A percentile compares a stretch with the other conserved stretches of the same genome.
phyloP scores from a whole-genome alignment of 2,888 invertebrate genomes.

The Drosophila prolongata region DNA sequence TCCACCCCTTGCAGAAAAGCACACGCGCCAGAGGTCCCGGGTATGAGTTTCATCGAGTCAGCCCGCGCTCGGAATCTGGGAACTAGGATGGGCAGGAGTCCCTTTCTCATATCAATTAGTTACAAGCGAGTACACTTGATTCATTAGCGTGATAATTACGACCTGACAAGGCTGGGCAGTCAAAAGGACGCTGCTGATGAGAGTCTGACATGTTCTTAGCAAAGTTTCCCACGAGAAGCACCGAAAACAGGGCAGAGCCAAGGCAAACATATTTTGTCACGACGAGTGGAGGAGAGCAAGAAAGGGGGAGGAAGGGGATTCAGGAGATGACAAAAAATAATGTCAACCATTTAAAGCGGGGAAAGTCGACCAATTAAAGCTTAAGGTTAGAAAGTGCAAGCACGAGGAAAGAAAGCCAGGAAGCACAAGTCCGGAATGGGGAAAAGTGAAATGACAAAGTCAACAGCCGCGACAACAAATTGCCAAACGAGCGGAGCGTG shows the following conservation, averaged over 20 bases:
- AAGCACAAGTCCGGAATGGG: constrained; percentile 33
- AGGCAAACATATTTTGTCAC: constrained; percentile 43
- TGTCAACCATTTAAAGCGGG: constrained; percentile 53
- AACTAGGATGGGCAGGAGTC: constrained; percentile 56
- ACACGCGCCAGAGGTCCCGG: constrained; percentile 37
- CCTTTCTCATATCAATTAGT: constrained; percentile 79
- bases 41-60: constrained; percentile 30
- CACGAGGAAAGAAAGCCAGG: constrained; percentile 14
- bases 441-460: constrained; percentile 48
- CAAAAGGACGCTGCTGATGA: constrained; percentile 46
- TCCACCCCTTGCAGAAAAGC: constrained; percentile 17
- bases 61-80: constrained; percentile 49
- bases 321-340: constrained; percentile 44
- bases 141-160: constrained; percentile 79
- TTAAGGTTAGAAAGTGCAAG: constrained; percentile 40
- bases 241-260: constrained; percentile 14
- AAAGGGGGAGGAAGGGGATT: background rate
- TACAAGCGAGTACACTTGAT: constrained; percentile 78
- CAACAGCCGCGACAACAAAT: constrained; percentile 76
- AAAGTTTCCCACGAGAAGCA: constrained; percentile 62
- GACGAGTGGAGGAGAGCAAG: constrained; percentile 37
- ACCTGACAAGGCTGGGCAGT: constrained; percentile 48
- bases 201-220: constrained; percentile 53
- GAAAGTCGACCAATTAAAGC: constrained; percentile 53
- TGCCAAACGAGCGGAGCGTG: constrained; percentile 65